Conservation (phyloP, 1,140 invertebrate genomes). For the Macrobrachium nipponense region DNA sequence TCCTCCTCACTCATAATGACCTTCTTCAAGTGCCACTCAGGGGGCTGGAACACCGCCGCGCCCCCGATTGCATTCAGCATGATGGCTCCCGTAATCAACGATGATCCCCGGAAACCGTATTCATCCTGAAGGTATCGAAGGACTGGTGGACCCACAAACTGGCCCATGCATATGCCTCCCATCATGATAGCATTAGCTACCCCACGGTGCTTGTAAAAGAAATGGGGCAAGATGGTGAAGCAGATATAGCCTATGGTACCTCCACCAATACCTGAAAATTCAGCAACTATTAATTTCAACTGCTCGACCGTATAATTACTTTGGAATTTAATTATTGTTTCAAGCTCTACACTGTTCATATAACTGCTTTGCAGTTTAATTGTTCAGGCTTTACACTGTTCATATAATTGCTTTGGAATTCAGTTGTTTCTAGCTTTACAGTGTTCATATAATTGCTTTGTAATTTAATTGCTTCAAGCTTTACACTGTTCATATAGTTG, state of each 20-base stretch:
- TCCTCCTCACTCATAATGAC: neutral
- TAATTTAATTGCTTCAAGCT: too few species aligned
- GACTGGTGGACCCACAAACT: neutral
- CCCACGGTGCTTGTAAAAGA: neutral
- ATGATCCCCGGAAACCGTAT: slow-evolving; percentile 3
- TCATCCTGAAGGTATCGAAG: slow-evolving; percentile 9
- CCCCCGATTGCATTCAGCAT: neutral
- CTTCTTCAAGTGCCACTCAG: neutral
- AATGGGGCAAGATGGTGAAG: slow-evolving; percentile 2
- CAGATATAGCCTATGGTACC: neutral
- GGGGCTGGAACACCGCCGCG: neutral
- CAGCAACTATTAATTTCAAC: too few species aligned
- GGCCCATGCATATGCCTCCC: slow-evolving; percentile 6
- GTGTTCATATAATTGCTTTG: too few species aligned
- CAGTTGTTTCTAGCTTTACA: too few species aligned
- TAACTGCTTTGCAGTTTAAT: too few species aligned
- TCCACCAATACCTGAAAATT: neutral
- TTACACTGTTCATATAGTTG: too few species aligned
- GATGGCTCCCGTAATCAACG: neutral
- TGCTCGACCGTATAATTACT: too few species aligned
- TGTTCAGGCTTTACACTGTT: too few species aligned
- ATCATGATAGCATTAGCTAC: slow-evolving; percentile 5
- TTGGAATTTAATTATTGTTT: too few species aligned
- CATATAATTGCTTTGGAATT: too few species aligned
- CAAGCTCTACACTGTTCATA: too few species aligned